Base-by-base conservation (phyloP, 1,140 invertebrate genomes). In the Drosophila orosa region DNA sequence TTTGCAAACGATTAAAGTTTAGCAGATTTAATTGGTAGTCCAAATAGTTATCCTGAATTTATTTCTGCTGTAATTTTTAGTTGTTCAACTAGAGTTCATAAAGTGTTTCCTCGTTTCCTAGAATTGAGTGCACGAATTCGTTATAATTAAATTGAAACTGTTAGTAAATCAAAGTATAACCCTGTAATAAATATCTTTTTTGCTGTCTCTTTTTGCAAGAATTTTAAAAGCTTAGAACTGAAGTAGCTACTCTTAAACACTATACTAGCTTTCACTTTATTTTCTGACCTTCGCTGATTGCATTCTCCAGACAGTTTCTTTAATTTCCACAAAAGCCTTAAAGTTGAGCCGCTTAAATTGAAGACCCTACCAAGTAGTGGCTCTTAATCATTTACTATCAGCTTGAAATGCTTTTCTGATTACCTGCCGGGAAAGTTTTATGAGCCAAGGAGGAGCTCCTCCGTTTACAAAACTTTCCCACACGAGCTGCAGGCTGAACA, bases 361-460 rank as follows among this genome's bases (percentile, higher is more conserved):
- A 29, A 19, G 9, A 48, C 15, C 25, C 13, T n/a, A n/a, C 24
- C 12, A 25, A 25, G 17, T 69, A 47, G 52, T 48, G 22, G 15
- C 39, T 25, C 67, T 40, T 71, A 71, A 71, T 69, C 67, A 48
- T 71, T 69, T 57, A 57, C 42, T 55, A 58, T 40, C 52, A 33
- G 52, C 27, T 19, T 69, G 47, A 39, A 58, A 47, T 69, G 66
- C 29, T 58, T 71, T 71, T 31, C 65, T 71, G 68, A 71, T 71
- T 71, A 71, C 65, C 68, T 71, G 65, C 40, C 8, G 42, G 29
- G 15, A 40, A 57, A 47, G 25, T 71, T 71, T 57, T 45, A 48
- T 24, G 25, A 25, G 15, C 12, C 40, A 62, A 33, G 17, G 57
- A 13, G 47, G 17, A 33, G 31, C n/a, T 52, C 19, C 29, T 45